Conservation (phyloP, 2,797 vertebrate genomes). For the Gephyroberyx darwinii region DNA sequence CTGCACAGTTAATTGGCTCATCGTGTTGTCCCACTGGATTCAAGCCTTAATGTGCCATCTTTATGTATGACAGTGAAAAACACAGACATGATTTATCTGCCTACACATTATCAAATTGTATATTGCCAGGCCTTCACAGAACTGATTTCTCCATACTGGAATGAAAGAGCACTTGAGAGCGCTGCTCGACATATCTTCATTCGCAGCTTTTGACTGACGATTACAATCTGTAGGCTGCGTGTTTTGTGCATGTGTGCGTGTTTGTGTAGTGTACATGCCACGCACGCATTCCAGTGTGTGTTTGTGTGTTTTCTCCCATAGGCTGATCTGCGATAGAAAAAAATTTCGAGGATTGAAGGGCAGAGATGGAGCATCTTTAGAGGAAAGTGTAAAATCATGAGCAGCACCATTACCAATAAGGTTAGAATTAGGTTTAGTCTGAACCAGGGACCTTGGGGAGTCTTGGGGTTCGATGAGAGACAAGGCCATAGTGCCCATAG, state of each 20-base stretch:
- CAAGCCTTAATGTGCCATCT: constrained; percentile 57
- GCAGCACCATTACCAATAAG: not conserved
- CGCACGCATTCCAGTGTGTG: constrained; percentile 10
- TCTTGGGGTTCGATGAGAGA: too few species aligned
- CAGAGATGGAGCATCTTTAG: not conserved
- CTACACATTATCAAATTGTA: constrained; percentile 35
- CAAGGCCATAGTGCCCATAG: too few species aligned
- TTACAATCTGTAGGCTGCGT: constrained; percentile 32
- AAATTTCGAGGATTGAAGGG: not conserved
- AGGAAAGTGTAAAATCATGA: not conserved
- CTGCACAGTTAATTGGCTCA: constrained; percentile 62
- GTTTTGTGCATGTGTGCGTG: constrained; percentile 23
- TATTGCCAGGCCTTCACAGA: constrained; percentile 21
- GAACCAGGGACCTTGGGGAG: not conserved
- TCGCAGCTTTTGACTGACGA: constrained; percentile 37
- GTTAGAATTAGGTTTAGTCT: not conserved
- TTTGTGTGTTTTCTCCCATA: not conserved
- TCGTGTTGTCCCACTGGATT: constrained; percentile 66
- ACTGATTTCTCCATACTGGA: constrained; percentile 8
- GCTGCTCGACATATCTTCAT: constrained; percentile 35
- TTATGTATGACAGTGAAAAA: constrained; percentile 64
- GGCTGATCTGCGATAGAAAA: not conserved
- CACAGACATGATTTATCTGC: constrained; percentile 53
- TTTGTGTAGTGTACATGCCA: constrained; percentile 15
- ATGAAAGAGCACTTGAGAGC: constrained; percentile 29